Conservation (phyloP, 53 echinoderm and acorn worm species). For the Temnopleurus reevesii region DNA sequence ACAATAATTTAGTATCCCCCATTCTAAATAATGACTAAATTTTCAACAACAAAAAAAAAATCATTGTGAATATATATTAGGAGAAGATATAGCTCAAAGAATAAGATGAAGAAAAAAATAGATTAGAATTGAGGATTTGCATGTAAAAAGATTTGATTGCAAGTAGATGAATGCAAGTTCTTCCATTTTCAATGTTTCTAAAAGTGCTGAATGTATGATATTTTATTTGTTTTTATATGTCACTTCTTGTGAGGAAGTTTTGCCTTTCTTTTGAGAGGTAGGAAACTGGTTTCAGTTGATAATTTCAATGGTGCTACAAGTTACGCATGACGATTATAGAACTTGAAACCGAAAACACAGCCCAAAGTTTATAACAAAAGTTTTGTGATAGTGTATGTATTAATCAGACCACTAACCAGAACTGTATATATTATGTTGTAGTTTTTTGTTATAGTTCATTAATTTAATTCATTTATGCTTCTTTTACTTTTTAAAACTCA, state of each 20-base stretch:
- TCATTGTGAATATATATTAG: neutral
- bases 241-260: neutral
- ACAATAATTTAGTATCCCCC: neutral
- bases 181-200: slow-evolving; percentile 12
- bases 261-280: neutral
- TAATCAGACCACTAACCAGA: neutral
- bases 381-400: neutral
- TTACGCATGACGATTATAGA: neutral
- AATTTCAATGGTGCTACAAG: neutral
- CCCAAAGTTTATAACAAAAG: neutral
- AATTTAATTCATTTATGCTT: slow-evolving; percentile 21
- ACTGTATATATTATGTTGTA: neutral
- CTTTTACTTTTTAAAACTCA: neutral
- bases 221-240: neutral
- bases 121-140: slow-evolving; percentile 6
- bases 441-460: neutral
- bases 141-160: neutral
- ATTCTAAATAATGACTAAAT: neutral
- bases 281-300: neutral
- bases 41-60: neutral
- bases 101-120: neutral
- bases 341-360: neutral
- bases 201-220: neutral
- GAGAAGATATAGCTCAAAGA: neutral
- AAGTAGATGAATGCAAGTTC: slow-evolving; percentile 10